Percentiles rank a stretch among this genome's conserved stretches.
These are phyloP conservation scores for Nemotelus nigrinus DNA, from an alignment of 2,888 invertebrate species.

Conservation along the genomic window DNA sequence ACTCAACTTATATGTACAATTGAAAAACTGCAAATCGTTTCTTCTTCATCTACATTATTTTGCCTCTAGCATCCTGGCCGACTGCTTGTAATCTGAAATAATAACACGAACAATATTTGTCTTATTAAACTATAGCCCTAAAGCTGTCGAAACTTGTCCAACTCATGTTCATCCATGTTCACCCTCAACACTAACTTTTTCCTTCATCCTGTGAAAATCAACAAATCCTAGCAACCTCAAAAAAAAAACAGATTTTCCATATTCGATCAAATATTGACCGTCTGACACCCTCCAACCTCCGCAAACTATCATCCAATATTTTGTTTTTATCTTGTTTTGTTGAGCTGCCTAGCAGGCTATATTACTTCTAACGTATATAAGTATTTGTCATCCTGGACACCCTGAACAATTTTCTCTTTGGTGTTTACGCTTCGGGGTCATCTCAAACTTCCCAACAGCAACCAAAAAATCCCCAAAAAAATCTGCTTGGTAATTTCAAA, in stretches of 20 bases:
- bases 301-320: background rate
- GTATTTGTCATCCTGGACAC: too few relatives aligned
- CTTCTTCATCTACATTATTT: too few relatives aligned
- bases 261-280: conserved; percentile 40
- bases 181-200: background rate
- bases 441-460: too few relatives aligned
- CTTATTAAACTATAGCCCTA: conserved; percentile 30
- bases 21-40: conserved; percentile 18
- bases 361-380: too few relatives aligned
- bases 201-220: background rate
- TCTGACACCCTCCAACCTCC: conserved; percentile 12
- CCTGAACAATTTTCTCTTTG: too few relatives aligned
- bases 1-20: conserved; percentile 7
- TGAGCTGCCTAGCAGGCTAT: too few relatives aligned
- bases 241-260: conserved; percentile 32
- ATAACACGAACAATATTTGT: conserved; percentile 37
- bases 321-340: conserved; percentile 5
- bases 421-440: too few relatives aligned
- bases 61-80: too few relatives aligned
- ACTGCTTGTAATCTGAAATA: conserved; percentile 18
- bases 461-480: background rate
- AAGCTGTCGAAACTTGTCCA: background rate
- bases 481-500: conserved; percentile 29
- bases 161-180: too few relatives aligned
- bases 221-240: background rate